A percentile compares a stretch with the other conserved stretches of the same genome.
These are phyloP conservation scores for Tympanuchus pallidicinctus DNA, from an alignment of 2,113 vertebrate species.

Conservation along the genomic window DNA sequence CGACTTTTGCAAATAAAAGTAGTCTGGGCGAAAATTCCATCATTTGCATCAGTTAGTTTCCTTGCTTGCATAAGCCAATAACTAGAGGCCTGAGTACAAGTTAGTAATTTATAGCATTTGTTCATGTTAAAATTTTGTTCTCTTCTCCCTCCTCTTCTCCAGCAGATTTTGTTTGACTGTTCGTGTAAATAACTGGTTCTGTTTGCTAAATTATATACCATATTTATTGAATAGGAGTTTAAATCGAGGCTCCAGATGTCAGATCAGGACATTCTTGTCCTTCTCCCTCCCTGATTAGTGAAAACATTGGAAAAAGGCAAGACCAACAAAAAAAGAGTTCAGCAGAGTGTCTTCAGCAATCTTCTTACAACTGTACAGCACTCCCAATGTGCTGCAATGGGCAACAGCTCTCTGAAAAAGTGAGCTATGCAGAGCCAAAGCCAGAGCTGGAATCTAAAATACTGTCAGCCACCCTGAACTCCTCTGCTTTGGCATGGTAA, in stretches of 20 bases:
- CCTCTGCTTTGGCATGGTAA: not conserved
- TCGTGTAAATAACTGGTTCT: slow-evolving; percentile 21
- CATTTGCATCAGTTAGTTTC: not conserved
- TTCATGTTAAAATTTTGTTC: not conserved
- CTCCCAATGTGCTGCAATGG: not conserved
- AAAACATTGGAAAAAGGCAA: not conserved
- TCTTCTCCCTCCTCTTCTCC: not conserved
- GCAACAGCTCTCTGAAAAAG: not conserved
- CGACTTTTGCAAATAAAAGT: not conserved
- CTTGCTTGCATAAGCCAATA: not conserved
- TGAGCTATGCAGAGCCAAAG: not conserved
- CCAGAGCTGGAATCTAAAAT: not conserved
- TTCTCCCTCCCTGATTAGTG: not conserved
- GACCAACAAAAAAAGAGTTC: not conserved
- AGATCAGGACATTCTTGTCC: not conserved
- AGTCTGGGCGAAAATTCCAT: not conserved
- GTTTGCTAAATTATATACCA: not conserved
- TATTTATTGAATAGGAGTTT: not conserved
- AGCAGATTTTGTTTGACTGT: slow-evolving; percentile 10
- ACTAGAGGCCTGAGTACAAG: not conserved
- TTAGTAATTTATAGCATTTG: not conserved
- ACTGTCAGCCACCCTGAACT: slow-evolving; percentile 2
- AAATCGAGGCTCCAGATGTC: slow-evolving; percentile 5
- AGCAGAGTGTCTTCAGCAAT: not conserved
- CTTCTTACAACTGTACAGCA: not conserved